Base-by-base conservation (phyloP, 64 coral and sea anemone species). In the Cladopsammia gracilis region DNA sequence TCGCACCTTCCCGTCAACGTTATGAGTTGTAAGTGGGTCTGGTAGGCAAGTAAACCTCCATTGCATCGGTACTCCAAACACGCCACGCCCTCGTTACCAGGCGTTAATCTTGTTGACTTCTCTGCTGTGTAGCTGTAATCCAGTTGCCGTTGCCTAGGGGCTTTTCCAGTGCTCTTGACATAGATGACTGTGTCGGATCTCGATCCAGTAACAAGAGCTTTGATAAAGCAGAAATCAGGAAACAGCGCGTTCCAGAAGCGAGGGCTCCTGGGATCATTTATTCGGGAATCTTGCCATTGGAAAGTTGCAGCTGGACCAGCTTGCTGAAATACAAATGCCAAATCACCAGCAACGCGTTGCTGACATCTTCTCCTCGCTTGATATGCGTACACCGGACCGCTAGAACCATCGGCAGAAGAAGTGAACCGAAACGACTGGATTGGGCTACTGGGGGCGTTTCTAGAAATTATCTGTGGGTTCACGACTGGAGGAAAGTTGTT, bases 401-500 rank as follows among this genome's bases (percentile, higher is more conserved):
- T 20, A 7, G 46, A 43, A 22, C 48, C 73, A 3, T 5, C 73
- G n/a, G 46, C 11, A 22, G 48, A 22, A 52, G 73, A 76, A 24
- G 73, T 76, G 48, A 76, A 76, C 73, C 20, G 73, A 52, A 76
- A 76, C 6, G 73, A 76, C 73, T 52, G 46, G 19, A 76, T 51
- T 52, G 46, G 4, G 1, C 20, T 51, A 22, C 73, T 43, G 2
- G 16, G 11, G 19, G 73, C 24, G 5, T 43, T 48, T 20, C 48
- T 10, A 2, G 19, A 43, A 47, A 76, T 76, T 7, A 76, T 76
- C 18, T 52, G 47, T 2, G 73, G 48, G 48, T 76, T 76, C 73
- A 76, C 73, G 1, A 15, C 47, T 76, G 16, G 1, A 76, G 73
- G 73, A 23, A 76, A 76, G 73, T 23, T 52, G 19, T 1, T 22